These are phyloP conservation scores for Micrastur ruficollis DNA, from an alignment of 2,797 vertebrate species.

Conservation along the genomic window DNA sequence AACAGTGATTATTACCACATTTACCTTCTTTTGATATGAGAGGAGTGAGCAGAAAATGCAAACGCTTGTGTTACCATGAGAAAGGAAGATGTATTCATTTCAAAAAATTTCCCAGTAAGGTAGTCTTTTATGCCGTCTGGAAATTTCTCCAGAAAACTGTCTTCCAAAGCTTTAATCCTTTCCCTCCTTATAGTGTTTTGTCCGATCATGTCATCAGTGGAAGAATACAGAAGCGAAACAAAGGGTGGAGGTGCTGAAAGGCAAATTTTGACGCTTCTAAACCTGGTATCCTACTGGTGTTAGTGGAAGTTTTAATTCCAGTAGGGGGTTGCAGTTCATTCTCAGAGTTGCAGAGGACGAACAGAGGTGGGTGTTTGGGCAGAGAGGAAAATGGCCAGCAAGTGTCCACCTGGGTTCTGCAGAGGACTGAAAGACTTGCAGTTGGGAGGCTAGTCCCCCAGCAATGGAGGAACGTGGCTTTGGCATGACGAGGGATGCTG, in stretches of 20 bases:
- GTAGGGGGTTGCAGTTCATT: neutral
- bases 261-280: neutral
- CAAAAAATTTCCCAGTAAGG: neutral
- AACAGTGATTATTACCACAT: neutral
- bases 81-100: neutral
- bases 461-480: neutral
- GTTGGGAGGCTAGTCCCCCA: neutral
- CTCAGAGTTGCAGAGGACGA: neutral
- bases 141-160: neutral
- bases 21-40: slow-evolving; percentile 4
- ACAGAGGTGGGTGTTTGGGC: neutral
- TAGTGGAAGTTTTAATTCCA: neutral
- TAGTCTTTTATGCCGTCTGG: neutral
- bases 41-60: neutral
- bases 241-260: neutral
- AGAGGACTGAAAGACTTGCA: neutral
- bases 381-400: neutral
- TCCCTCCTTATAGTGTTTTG: neutral
- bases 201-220: neutral
- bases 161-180: neutral
- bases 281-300: neutral
- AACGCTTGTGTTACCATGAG: neutral
- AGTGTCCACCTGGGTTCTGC: neutral
- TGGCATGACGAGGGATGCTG: neutral
- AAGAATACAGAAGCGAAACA: neutral